These are phyloP conservation scores for Buathra laborator DNA, from an alignment of 2,888 invertebrate genomes.

Conservation along the genomic window DNA sequence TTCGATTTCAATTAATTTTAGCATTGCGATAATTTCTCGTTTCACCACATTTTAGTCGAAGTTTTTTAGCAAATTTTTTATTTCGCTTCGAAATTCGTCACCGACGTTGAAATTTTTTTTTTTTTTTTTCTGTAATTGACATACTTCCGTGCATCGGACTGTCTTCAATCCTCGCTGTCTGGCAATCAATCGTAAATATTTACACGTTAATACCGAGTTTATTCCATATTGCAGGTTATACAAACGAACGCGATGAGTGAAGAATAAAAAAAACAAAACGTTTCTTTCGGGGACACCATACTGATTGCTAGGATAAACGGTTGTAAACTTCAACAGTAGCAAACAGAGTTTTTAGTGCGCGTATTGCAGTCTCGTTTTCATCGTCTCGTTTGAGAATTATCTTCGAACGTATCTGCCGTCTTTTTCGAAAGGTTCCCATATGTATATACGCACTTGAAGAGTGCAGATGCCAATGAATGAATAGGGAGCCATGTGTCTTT, in stretches of 20 bases:
- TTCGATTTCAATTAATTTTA: too few species aligned
- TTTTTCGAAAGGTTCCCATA: slow-evolving; percentile 33
- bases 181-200: slow-evolving; percentile 45
- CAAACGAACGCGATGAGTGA: slow-evolving; percentile 32
- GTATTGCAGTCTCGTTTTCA: slow-evolving; percentile 6
- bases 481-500: slow-evolving; percentile 60
- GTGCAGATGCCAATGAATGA: slow-evolving; percentile 51
- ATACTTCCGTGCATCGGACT: background rate
- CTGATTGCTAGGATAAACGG: slow-evolving; percentile 40
- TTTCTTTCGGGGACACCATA: slow-evolving; percentile 40
- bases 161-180: background rate
- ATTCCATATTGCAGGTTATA: slow-evolving; percentile 38
- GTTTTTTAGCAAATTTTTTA: background rate
- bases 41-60: too few species aligned
- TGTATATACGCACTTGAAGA: slow-evolving; percentile 14
- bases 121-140: background rate
- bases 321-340: slow-evolving; percentile 56
- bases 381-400: slow-evolving; percentile 23
- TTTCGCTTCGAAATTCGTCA: too few species aligned
- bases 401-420: slow-evolving; percentile 37
- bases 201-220: slow-evolving; percentile 26
- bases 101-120: background rate
- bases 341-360: slow-evolving; percentile 54
- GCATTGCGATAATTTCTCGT: too few species aligned
- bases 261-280: slow-evolving; percentile 16